Percentiles rank a stretch among this genome's conserved stretches.
Evolutionary conservation across 1,140 invertebrate genomes (phyloP).

Genomic region (Kradibia gibbosae): DNA sequence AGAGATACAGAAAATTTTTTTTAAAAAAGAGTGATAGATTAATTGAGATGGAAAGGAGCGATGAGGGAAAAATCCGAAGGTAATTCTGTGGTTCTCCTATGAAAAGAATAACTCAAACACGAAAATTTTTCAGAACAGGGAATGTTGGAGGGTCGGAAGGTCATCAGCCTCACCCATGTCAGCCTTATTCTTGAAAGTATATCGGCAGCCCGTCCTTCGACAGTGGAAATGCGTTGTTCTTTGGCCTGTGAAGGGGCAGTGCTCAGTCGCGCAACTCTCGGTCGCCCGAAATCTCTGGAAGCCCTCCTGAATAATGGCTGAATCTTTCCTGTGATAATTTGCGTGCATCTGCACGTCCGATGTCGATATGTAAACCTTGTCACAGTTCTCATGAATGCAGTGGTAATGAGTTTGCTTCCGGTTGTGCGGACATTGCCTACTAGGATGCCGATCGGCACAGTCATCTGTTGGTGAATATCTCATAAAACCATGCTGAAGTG

Average conservation of each 20-base stretch:
- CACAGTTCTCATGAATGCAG: conserved; percentile 95
- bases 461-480: conserved; percentile 93
- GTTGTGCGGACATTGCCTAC: conserved; percentile 89
- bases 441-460: conserved; percentile 83
- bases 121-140: neutral
- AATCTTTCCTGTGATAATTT: conserved; percentile 98
- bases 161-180: conserved; percentile 91
- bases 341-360: conserved; percentile 99
- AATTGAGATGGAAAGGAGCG: no score
- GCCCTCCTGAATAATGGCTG: conserved; percentile 97
- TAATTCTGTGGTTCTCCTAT: no score
- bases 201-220: conserved; percentile 88
- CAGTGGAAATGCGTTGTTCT: conserved; percentile 98
- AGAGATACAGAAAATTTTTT: no score
- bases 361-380: conserved; percentile 98
- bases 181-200: conserved; percentile 99
- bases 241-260: conserved; percentile 95
- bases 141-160: neutral
- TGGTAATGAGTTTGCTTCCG: conserved; percentile 98
- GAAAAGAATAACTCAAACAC: neutral
- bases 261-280: conserved; percentile 89
- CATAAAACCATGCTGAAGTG: conserved; percentile 96
- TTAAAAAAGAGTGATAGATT: no score
- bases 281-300: conserved; percentile 93
- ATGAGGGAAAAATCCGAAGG: no score